These are phyloP conservation scores for Heliothis peltigera DNA, from an alignment of 2,888 invertebrate species.

Conservation along the genomic window DNA sequence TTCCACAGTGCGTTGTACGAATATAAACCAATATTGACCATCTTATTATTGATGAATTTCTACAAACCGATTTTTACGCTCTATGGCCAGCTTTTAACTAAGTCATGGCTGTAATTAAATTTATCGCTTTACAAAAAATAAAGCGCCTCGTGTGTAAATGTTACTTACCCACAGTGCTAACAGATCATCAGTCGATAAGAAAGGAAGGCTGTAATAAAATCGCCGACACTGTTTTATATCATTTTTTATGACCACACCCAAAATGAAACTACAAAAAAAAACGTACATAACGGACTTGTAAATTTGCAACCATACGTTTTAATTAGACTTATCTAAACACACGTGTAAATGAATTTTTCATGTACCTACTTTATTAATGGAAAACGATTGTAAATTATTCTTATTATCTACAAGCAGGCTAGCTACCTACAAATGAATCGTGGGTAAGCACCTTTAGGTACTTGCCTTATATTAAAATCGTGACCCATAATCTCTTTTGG, in stretches of 20 bases:
- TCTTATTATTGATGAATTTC: not conserved
- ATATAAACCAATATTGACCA: not conserved
- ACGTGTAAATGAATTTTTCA: slow-evolving; percentile 50
- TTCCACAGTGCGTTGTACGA: not conserved
- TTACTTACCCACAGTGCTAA: slow-evolving; percentile 64
- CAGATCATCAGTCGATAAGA: slow-evolving; percentile 69
- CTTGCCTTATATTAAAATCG: slow-evolving; percentile 18
- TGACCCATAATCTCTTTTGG: slow-evolving; percentile 9
- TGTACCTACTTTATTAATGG: slow-evolving; percentile 47
- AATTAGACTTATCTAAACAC: slow-evolving; percentile 53
- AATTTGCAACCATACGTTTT: slow-evolving; percentile 52
- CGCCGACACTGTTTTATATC: slow-evolving; percentile 66
- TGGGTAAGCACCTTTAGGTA: slow-evolving; percentile 1
- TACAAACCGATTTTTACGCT: slow-evolving; percentile 38
- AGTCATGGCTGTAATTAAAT: slow-evolving; percentile 62
- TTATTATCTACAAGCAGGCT: slow-evolving; percentile 54
- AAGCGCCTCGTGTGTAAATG: slow-evolving; percentile 57
- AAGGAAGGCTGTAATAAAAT: slow-evolving; percentile 67
- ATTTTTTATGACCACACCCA: slow-evolving; percentile 60
- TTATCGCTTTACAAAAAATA: slow-evolving; percentile 61
- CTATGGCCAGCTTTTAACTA: slow-evolving; percentile 30
- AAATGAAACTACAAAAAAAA: slow-evolving; percentile 57
- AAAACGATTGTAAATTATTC: slow-evolving; percentile 51
- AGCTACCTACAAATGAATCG: slow-evolving; percentile 44
- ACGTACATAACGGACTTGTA: slow-evolving; percentile 55